Evolutionary conservation across 2,113 vertebrate species (phyloP).

Genomic region (Eulacestoma nigropectus): DNA sequence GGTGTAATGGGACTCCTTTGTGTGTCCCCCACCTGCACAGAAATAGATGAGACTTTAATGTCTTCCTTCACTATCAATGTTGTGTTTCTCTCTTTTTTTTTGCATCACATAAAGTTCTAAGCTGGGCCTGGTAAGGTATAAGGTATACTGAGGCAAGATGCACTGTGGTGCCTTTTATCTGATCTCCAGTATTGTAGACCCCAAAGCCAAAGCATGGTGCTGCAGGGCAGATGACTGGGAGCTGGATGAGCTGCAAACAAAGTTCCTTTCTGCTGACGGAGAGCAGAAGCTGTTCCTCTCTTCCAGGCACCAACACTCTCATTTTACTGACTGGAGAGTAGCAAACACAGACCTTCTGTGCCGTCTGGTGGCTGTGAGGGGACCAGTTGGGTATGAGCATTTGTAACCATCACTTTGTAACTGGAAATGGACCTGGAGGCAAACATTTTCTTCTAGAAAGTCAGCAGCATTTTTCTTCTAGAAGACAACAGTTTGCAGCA

Average conservation of each 20-base stretch:
- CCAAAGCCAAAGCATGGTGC: neutral
- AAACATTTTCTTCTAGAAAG: neutral
- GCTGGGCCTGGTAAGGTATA: neutral
- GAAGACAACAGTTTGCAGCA: neutral
- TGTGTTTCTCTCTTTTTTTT: neutral
- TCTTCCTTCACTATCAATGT: neutral
- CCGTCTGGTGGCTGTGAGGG: rapidly evolving
- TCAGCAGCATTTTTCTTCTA: neutral
- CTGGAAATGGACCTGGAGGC: neutral
- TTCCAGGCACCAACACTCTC: neutral
- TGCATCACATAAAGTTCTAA: neutral
- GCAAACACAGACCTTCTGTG: neutral
- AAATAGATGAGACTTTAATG: neutral
- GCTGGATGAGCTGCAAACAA: neutral
- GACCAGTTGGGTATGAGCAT: neutral
- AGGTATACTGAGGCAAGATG: neutral
- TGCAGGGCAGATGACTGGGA: neutral
- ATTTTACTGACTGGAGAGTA: neutral
- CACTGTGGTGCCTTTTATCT: neutral
- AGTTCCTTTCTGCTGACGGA: neutral
- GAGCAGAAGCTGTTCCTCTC: neutral
- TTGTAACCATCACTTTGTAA: neutral
- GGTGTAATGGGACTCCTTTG: neutral
- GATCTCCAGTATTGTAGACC: neutral
- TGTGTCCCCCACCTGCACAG: neutral